phyloP scores from a whole-genome alignment of 2,113 vertebrate genomes.

The Oxyura jamaicensis region DNA sequence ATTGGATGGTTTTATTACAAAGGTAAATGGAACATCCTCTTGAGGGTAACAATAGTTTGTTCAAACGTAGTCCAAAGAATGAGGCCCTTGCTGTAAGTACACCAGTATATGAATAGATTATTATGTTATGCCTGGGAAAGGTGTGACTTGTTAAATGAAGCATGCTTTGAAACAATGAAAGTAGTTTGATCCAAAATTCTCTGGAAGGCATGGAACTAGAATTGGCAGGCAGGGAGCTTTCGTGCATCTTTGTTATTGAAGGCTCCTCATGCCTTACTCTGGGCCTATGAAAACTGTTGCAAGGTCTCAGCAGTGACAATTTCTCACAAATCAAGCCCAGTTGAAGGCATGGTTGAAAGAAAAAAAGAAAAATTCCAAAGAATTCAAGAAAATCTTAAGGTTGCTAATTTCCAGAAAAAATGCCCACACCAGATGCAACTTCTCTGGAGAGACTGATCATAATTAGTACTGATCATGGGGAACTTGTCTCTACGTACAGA shows the following conservation, averaged over 20 bases:
- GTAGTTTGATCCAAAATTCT: neutral
- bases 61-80: neutral
- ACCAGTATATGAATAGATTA: neutral
- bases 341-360: neutral
- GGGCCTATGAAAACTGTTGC: neutral
- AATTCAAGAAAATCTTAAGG: neutral
- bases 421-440: neutral
- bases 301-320: neutral
- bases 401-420: neutral
- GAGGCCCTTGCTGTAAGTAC: neutral
- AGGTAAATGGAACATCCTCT: neutral
- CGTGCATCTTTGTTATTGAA: neutral
- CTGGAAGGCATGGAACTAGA: neutral
- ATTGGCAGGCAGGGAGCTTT: neutral
- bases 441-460: neutral
- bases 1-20: neutral
- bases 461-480: neutral
- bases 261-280: neutral
- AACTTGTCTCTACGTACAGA: neutral
- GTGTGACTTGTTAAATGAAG: neutral
- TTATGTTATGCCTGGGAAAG: neutral
- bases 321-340: neutral
- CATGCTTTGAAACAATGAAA: neutral
- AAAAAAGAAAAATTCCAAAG: neutral
- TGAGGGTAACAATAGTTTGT: neutral